These are phyloP conservation scores for Microcaecilia unicolor DNA, from an alignment of 2,797 vertebrate genomes.

Conservation along the genomic window DNA sequence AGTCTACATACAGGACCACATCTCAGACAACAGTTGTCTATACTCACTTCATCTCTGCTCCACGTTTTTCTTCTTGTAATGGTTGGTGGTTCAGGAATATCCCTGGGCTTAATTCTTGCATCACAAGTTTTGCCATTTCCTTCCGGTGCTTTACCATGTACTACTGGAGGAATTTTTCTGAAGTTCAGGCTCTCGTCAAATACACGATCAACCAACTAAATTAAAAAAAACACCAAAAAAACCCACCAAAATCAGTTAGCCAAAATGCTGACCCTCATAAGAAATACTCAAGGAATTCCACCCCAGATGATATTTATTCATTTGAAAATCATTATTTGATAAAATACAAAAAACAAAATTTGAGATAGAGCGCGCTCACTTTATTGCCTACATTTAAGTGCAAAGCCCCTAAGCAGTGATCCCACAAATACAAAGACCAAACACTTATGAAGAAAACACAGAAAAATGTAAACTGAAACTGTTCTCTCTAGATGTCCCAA, in stretches of 20 bases:
- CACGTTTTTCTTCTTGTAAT: constrained; percentile 89
- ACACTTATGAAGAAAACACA: too few relatives aligned
- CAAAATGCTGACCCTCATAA: constrained; percentile 17
- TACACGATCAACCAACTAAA: constrained; percentile 90
- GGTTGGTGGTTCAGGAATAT: constrained; percentile 72
- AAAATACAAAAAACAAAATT: too few relatives aligned
- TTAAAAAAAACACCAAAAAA: constrained; percentile 12
- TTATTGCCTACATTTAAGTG: too few relatives aligned
- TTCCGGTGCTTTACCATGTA: constrained; percentile 77
- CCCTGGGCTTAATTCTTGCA: constrained; percentile 67
- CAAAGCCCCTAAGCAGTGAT: too few relatives aligned
- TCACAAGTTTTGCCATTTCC: constrained; percentile 75
- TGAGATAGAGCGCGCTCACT: too few relatives aligned
- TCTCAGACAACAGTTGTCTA: not conserved
- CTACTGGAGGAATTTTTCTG: constrained; percentile 87
- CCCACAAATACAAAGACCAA: too few relatives aligned
- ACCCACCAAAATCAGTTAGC: constrained; percentile 24
- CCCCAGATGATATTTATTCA: too few relatives aligned
- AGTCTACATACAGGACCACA: too few relatives aligned
- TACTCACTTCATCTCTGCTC: constrained; percentile 90
- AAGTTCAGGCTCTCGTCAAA: constrained; percentile 98
- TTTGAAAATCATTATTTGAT: too few relatives aligned
- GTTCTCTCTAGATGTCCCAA: too few relatives aligned
- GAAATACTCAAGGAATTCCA: too few relatives aligned
- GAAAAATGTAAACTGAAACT: too few relatives aligned